Evolutionary conservation across 2,113 vertebrate genomes (phyloP).

Genomic region (Peromyscus maniculatus): DNA sequence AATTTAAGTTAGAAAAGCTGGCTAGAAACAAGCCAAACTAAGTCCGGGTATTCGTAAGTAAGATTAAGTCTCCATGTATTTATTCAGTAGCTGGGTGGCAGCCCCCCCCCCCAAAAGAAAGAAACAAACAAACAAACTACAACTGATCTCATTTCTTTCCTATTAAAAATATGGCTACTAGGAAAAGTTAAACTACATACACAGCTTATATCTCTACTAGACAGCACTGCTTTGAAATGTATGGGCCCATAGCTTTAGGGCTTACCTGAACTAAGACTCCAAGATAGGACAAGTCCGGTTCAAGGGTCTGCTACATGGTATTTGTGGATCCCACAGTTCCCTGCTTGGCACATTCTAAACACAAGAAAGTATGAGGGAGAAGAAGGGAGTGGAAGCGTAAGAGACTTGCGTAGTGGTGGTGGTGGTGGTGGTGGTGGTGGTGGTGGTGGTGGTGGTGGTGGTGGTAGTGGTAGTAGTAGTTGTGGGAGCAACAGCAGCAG

Average conservation of each 20-base stretch:
- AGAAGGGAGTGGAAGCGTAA: background rate
- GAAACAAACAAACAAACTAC: background rate
- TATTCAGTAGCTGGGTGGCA: background rate
- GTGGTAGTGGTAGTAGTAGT: background rate
- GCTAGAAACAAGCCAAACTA: background rate
- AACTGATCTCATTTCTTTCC: background rate
- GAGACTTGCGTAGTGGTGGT: background rate
- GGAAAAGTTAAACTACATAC: background rate
- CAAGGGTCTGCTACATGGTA: background rate
- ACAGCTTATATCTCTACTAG: background rate
- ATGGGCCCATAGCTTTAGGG: background rate
- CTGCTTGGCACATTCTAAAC: background rate
- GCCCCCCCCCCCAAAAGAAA: background rate
- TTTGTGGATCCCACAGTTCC: background rate
- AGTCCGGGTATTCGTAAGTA: background rate
- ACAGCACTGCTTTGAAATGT: background rate
- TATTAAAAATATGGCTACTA: background rate
- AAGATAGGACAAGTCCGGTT: background rate
- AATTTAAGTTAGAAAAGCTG: background rate
- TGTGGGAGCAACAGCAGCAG: background rate
- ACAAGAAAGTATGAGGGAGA: background rate
- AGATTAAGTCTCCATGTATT: background rate
- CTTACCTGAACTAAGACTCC: background rate
- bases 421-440: background rate
- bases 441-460: too few species aligned